These are phyloP conservation scores for Priocnemis perturbator DNA, from an alignment of 2,888 invertebrate species.

Conservation along the genomic window DNA sequence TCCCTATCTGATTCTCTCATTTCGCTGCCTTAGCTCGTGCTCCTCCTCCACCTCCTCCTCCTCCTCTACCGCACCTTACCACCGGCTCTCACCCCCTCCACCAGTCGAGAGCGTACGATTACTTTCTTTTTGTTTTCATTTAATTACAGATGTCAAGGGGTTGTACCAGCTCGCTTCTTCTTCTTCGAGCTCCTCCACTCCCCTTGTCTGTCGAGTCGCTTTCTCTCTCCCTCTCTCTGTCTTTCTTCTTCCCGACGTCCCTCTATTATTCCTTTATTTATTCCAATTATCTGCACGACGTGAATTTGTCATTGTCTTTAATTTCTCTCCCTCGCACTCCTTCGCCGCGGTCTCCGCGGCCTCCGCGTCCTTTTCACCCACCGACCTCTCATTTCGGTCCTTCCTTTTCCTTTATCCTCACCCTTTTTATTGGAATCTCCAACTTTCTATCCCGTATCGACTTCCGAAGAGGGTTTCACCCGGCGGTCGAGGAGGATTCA, in stretches of 20 bases:
- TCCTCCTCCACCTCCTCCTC: constrained; percentile 4
- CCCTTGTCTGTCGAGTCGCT: constrained; percentile 26
- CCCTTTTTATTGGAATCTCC: neutral
- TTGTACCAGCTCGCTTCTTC: constrained; percentile 61
- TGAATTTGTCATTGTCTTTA: constrained; percentile 74
- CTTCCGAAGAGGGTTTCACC: neutral
- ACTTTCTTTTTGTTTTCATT: constrained; percentile 75
- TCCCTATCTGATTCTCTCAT: constrained; percentile 73
- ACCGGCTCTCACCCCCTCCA: neutral
- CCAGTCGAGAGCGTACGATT: constrained; percentile 69
- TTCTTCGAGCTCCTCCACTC: constrained; percentile 36
- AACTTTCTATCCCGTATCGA: constrained; percentile 1
- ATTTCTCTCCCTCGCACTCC: constrained; percentile 60
- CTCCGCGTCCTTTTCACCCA: constrained; percentile 14
- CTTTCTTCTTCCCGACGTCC: constrained; percentile 51
- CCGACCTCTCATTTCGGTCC: constrained; percentile 22
- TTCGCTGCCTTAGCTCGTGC: constrained; percentile 70
- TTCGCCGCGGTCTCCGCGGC: constrained; percentile 3
- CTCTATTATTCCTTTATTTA: constrained; percentile 74
- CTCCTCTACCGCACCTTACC: neutral
- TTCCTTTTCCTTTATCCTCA: constrained; percentile 12
- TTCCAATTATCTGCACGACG: constrained; percentile 74
- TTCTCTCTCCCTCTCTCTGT: constrained; percentile 28
- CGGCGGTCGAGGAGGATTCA: constrained; percentile 11
- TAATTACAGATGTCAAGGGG: constrained; percentile 75